Conservation (phyloP, 2,797 vertebrate species). For the Chaetodon trifasciatus region DNA sequence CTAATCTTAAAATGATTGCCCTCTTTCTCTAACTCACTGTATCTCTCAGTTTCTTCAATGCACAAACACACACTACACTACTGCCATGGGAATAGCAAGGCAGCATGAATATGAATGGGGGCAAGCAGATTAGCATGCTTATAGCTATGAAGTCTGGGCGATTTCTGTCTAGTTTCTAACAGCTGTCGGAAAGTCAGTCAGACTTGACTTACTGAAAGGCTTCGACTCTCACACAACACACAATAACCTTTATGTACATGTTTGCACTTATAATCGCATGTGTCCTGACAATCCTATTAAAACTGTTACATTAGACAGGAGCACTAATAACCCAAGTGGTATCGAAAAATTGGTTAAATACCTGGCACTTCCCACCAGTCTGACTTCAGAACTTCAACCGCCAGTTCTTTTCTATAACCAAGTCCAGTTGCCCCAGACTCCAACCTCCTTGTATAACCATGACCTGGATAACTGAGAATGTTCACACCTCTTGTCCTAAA, state of each 20-base stretch:
- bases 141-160: not conserved
- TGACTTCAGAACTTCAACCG: too few relatives aligned
- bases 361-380: too few relatives aligned
- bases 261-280: too few relatives aligned
- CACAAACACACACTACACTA: not conserved
- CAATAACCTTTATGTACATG: not conserved
- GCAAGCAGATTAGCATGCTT: constrained; percentile 39
- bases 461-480: too few relatives aligned
- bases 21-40: not conserved
- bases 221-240: not conserved
- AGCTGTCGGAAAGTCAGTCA: constrained; percentile 34
- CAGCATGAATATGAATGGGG: constrained; percentile 35
- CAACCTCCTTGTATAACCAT: too few relatives aligned
- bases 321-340: too few relatives aligned
- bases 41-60: not conserved
- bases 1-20: constrained; percentile 38
- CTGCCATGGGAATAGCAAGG: constrained; percentile 10
- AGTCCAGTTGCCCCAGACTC: too few relatives aligned
- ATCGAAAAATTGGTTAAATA: too few relatives aligned
- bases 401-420: too few relatives aligned
- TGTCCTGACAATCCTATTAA: too few relatives aligned
- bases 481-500: too few relatives aligned
- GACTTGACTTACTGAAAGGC: constrained; percentile 25
- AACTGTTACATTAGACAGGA: too few relatives aligned
- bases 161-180: constrained; percentile 4